These are phyloP conservation scores for Solenopsis fugax DNA, from an alignment of 1,140 invertebrate genomes.

Conservation along the genomic window DNA sequence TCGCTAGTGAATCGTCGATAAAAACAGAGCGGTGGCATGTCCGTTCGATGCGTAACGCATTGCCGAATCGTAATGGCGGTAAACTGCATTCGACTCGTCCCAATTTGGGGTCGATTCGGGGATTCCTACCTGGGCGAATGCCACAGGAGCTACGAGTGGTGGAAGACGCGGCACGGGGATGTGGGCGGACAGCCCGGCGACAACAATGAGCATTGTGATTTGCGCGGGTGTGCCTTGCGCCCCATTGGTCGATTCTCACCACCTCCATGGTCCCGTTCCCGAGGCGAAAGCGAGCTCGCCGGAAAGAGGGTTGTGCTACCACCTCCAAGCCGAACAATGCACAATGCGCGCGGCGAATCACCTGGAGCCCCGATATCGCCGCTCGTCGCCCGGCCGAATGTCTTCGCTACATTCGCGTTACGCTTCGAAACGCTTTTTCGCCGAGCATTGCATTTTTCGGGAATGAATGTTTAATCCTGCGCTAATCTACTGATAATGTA, in stretches of 20 bases:
- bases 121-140: constrained; percentile 71
- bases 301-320: constrained; percentile 79
- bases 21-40: not conserved
- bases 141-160: constrained; percentile 55
- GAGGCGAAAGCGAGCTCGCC: constrained; percentile 74
- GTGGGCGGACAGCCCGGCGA: constrained; percentile 83
- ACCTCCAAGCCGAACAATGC: constrained; percentile 83
- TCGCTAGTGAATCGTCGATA: not conserved
- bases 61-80: constrained; percentile 7
- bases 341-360: constrained; percentile 81
- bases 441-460: not conserved
- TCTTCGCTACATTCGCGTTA: not conserved
- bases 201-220: constrained; percentile 87
- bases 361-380: constrained; percentile 31
- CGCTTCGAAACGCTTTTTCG: not conserved
- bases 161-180: constrained; percentile 72
- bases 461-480: not conserved
- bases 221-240: constrained; percentile 83
- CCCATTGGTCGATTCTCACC: constrained; percentile 82
- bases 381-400: not conserved
- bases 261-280: constrained; percentile 76
- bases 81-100: constrained; percentile 10
- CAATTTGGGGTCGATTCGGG: constrained; percentile 26
- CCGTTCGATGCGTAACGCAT: not conserved
- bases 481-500: not conserved